A percentile compares a stretch with the other conserved stretches of the same genome.
Conservation (phyloP, 1,140 invertebrate species). For the Drosophila mayri region DNA sequence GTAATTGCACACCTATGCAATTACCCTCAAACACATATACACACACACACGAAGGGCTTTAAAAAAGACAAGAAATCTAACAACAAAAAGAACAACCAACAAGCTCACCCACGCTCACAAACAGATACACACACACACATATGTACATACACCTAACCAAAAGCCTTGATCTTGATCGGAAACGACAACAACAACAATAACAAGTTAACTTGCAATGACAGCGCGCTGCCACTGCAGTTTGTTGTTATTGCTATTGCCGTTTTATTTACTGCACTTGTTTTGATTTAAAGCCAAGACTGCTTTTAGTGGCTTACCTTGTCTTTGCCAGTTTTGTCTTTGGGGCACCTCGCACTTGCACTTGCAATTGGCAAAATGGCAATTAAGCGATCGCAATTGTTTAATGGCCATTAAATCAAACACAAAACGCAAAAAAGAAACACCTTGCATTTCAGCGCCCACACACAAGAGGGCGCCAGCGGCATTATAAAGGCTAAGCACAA, state of each 20-base stretch:
- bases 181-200: slow-evolving; percentile 43
- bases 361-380: slow-evolving; percentile 39
- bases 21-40: background rate
- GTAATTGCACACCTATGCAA: slow-evolving; percentile 39
- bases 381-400: slow-evolving; percentile 29
- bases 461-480: slow-evolving; percentile 13
- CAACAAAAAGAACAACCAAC: slow-evolving; percentile 40
- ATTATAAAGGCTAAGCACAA: background rate
- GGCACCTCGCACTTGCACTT: slow-evolving; percentile 71
- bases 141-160: slow-evolving; percentile 31
- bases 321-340: slow-evolving; percentile 73
- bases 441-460: background rate
- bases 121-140: background rate
- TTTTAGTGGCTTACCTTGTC: slow-evolving; percentile 69
- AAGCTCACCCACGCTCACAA: slow-evolving; percentile 30
- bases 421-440: background rate
- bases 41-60: slow-evolving; percentile 48
- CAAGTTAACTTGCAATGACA: slow-evolving; percentile 38
- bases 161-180: slow-evolving; percentile 83
- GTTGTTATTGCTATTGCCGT: slow-evolving; percentile 36
- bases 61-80: slow-evolving; percentile 36
- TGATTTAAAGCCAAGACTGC: slow-evolving; percentile 72
- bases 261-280: slow-evolving; percentile 77
- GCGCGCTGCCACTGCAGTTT: slow-evolving; percentile 30
- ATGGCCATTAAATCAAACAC: slow-evolving; percentile 8